Evolutionary conservation across 2,797 vertebrate genomes (phyloP), one percentile per base, ranked within the genome.

Genomic region (Hippoglossus hippoglossus): DNA sequence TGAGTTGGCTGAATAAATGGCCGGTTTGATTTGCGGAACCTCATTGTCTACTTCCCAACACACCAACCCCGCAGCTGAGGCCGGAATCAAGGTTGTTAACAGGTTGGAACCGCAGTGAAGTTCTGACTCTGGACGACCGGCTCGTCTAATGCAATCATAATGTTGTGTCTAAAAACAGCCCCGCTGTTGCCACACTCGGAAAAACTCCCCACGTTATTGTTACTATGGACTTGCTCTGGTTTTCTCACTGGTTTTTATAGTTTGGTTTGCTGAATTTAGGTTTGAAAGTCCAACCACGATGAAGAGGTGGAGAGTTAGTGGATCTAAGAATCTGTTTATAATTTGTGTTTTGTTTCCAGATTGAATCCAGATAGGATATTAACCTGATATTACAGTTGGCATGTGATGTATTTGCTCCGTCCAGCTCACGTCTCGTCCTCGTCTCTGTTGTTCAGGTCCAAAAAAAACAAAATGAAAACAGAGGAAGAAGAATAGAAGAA

Each of bases 61-160:
- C 36, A 36, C 19, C 34, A 64, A 73, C 57, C 57, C 63, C 9
- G 39, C 34, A 68, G 67, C 36, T 26, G 41, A 67, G 71, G 44
- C 39, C 18, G 18, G 51, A 54, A 28, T 26, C 8, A 39, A 5
- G 61, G 73, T 66, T 31, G 54, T 71, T 65, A 80, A 73, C 57
- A 61, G 47, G 47, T 49, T 52, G 4, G 70, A 58, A 52, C 63
- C 82, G 19, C 57, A 77, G 65, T 44, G 72, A 56, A 72, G 49
- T 49, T 82, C 76, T 83, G 71, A 66, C 71, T 83, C 44, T 15
- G 46, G n/a, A 57, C 74, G 73, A 62, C 77, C 71, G 77, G 51
- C 74, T 80, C 83, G 60, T 68, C 72, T 75, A 79, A 79, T 75
- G 82, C 56, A 78, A 77, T 83, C 58, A 68, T 22, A 75, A 62